Conservation (phyloP, 1,140 invertebrate species). For the Bombyx mori region DNA sequence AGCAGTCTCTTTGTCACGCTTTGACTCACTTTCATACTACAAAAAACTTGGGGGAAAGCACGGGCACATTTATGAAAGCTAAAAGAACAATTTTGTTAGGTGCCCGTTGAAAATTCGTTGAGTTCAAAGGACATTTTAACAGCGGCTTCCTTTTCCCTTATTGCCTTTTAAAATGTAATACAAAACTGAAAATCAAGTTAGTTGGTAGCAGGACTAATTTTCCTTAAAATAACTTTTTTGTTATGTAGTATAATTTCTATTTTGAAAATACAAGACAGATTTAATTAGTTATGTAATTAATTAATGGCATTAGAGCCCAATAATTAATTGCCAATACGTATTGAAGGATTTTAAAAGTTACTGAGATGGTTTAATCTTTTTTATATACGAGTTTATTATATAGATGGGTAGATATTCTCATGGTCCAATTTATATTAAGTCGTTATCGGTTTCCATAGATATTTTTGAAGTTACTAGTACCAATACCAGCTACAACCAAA, state of each 20-base stretch:
- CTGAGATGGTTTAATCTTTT: too few relatives aligned
- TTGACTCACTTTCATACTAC: constrained; percentile 36
- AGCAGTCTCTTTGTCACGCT: constrained; percentile 41
- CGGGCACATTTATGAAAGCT: constrained; percentile 55
- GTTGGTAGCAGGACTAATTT: constrained; percentile 5
- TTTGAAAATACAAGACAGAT: too few relatives aligned
- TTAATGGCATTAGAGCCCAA: too few relatives aligned
- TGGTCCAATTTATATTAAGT: too few relatives aligned
- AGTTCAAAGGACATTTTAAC: constrained; percentile 62
- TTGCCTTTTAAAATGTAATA: constrained; percentile 53
- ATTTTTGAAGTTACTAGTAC: too few relatives aligned
- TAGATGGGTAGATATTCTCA: too few relatives aligned
- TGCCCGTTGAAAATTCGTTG: constrained; percentile 54
- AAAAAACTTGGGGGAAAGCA: constrained; percentile 47
- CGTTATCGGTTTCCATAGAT: too few relatives aligned
- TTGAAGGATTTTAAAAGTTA: too few relatives aligned
- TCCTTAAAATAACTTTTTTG: constrained; percentile 2
- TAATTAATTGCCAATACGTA: too few relatives aligned
- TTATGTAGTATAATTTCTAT: neutral
- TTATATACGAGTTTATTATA: too few relatives aligned
- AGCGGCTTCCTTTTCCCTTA: constrained; percentile 51
- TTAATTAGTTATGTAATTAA: too few relatives aligned
- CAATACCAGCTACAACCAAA: too few relatives aligned
- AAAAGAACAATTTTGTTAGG: constrained; percentile 66
- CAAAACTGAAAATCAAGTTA: constrained; percentile 30